phyloP scores from a whole-genome alignment of 1,140 invertebrate genomes.

The Scaptodrosophila lebanonensis region DNA sequence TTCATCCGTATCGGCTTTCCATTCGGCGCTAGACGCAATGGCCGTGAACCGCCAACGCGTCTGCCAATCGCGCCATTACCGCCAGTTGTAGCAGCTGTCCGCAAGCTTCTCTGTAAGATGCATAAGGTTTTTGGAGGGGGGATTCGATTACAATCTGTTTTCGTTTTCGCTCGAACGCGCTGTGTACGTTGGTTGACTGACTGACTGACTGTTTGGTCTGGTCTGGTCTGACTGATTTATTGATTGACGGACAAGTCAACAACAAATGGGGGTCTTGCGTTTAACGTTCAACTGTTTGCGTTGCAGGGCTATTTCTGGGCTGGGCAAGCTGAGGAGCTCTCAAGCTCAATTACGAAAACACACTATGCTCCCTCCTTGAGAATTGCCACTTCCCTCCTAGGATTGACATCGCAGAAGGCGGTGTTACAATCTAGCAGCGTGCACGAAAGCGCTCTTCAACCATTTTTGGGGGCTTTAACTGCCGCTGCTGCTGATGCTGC shows the following conservation, averaged over 20 bases:
- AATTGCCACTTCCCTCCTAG: too few relatives aligned
- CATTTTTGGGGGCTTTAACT: background rate
- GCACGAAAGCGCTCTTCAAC: background rate
- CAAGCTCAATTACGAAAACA: too few relatives aligned
- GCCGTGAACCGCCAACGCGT: constrained; percentile 51
- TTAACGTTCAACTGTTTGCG: constrained; percentile 1
- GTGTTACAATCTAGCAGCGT: constrained; percentile 1
- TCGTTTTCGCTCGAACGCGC: constrained; percentile 13
- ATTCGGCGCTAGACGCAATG: constrained; percentile 63
- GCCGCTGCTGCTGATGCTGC: constrained; percentile 4
- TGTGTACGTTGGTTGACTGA: background rate
- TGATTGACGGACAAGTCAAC: constrained; percentile 28
- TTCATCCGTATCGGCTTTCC: constrained; percentile 62
- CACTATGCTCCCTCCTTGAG: too few relatives aligned
- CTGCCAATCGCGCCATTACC: constrained; percentile 11
- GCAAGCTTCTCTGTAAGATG: constrained; percentile 77
- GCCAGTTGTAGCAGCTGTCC: constrained; percentile 36
- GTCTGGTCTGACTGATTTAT: background rate
- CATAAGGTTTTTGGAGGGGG: constrained; percentile 64
- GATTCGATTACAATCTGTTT: constrained; percentile 10
- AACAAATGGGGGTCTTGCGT: constrained; percentile 15
- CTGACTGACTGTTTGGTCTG: background rate
- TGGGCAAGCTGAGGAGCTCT: background rate
- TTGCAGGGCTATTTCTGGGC: background rate
- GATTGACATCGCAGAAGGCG: constrained; percentile 42